Evolutionary conservation across 2,888 invertebrate species (phyloP).

Genomic region (Bedellia somnulentella): DNA sequence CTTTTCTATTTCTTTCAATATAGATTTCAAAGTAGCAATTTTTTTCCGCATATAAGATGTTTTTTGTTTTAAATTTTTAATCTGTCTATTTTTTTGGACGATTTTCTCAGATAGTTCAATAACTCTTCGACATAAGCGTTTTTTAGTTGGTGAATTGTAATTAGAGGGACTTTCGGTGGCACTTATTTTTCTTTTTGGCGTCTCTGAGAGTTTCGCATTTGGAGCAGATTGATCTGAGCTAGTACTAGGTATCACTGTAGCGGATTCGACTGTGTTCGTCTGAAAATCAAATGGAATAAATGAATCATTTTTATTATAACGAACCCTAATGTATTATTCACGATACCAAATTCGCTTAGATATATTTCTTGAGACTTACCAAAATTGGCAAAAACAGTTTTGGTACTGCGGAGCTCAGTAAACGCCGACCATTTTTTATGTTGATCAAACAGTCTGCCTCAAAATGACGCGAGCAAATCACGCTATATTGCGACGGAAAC

Average conservation of each 20-base stretch:
- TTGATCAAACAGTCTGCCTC: background rate
- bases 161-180: background rate
- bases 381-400: background rate
- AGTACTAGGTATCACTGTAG: background rate
- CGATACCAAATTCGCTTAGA: background rate
- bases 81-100: background rate
- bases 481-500: slow-evolving; percentile 1
- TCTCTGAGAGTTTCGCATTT: background rate
- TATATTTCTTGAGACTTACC: background rate
- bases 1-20: background rate
- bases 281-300: background rate
- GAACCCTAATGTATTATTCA: background rate
- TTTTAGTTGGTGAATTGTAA: background rate
- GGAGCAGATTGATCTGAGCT: background rate
- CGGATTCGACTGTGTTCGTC: background rate
- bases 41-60: background rate
- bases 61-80: background rate
- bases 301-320: background rate
- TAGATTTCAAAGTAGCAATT: background rate
- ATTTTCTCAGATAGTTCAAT: background rate
- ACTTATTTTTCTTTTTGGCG: background rate
- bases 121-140: background rate
- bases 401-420: background rate
- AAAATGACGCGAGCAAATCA: slow-evolving; percentile 4
- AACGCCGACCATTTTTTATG: background rate